Percentiles rank a stretch among this genome's conserved stretches.
Conservation (phyloP, 2,113 vertebrate genomes). For the Poecile atricapillus region DNA sequence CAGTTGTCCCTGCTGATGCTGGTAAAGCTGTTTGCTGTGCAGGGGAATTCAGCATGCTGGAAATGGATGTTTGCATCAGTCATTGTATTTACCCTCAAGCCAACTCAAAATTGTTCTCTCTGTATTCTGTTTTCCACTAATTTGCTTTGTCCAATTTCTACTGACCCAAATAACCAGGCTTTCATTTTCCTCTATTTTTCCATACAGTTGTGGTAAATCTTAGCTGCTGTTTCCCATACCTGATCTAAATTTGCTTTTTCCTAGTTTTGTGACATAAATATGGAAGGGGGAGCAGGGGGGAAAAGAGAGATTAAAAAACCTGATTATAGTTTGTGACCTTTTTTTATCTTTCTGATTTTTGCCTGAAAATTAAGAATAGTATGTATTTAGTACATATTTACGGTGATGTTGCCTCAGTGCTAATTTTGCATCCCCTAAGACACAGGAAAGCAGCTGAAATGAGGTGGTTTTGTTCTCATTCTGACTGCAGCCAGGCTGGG, state of each 20-base stretch:
- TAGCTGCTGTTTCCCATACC: background rate
- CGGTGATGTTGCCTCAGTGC: background rate
- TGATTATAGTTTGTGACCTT: background rate
- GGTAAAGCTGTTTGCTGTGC: background rate
- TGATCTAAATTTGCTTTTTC: background rate
- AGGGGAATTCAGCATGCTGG: background rate
- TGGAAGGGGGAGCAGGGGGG: rapidly evolving
- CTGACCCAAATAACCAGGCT: constrained; percentile 12
- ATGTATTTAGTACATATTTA: background rate
- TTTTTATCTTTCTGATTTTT: background rate
- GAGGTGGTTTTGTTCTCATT: background rate
- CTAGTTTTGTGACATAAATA: background rate
- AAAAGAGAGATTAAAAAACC: background rate
- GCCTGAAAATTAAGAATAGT: background rate
- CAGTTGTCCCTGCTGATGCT: background rate
- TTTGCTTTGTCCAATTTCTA: constrained; percentile 19
- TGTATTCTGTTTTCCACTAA: background rate
- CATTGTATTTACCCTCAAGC: background rate
- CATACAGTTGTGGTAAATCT: background rate
- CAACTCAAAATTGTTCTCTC: background rate
- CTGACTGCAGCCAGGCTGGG: background rate
- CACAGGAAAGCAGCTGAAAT: background rate
- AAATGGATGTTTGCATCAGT: background rate
- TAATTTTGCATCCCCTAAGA: background rate
- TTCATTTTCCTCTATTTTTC: background rate